Percentiles rank a stretch among this genome's conserved stretches.
phyloP scores from a whole-genome alignment of 2,113 vertebrate genomes.

The Rhinopomastus cyanomelas region DNA sequence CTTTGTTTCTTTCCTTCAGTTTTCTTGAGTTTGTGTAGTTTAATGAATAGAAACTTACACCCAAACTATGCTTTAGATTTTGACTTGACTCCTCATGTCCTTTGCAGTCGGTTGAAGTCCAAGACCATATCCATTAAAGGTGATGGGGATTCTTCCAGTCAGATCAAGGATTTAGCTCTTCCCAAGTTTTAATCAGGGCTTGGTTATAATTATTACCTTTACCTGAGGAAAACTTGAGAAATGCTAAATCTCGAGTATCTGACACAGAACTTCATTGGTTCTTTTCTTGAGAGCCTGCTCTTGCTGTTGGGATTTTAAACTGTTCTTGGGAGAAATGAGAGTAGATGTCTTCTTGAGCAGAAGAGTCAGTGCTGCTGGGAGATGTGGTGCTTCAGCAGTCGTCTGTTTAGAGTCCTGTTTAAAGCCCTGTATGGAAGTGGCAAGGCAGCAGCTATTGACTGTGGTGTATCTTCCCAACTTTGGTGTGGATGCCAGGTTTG shows the following conservation, averaged over 20 bases:
- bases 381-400: not conserved
- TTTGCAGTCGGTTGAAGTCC: not conserved
- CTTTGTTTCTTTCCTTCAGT: not conserved
- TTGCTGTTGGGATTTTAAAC: not conserved
- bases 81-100: not conserved
- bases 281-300: not conserved
- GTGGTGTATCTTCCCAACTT: not conserved
- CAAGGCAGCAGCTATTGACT: not conserved
- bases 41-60: not conserved
- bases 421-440: not conserved
- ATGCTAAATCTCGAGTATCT: not conserved
- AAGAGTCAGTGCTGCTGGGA: not conserved
- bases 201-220: not conserved
- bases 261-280: rapidly evolving
- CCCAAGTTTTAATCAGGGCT: not conserved
- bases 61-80: not conserved
- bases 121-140: not conserved
- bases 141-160: not conserved
- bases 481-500: not conserved
- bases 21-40: not conserved
- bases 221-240: not conserved
- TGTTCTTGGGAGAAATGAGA: rapidly evolving
- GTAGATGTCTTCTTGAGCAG: not conserved
- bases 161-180: not conserved
- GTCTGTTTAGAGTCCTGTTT: not conserved